Evolutionary conservation across 2,797 vertebrate genomes (phyloP).

Genomic region (Schizopygopsis pylzovi): DNA sequence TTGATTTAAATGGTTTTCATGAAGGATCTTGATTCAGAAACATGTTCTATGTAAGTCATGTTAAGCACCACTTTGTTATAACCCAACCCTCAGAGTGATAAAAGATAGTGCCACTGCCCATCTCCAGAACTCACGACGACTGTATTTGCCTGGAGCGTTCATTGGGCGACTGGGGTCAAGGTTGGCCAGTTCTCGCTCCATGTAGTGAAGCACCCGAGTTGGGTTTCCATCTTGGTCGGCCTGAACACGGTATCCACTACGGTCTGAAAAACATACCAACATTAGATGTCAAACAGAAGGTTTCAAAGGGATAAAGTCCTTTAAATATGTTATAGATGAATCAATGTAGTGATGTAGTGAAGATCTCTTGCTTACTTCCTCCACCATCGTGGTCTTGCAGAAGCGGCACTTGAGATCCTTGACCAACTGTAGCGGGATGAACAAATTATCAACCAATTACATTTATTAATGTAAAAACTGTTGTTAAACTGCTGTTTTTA

Average conservation of each 20-base stretch:
- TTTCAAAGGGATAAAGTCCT: neutral
- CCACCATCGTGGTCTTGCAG: slow-evolving; percentile 79
- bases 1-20: neutral
- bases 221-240: slow-evolving; percentile 89
- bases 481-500: neutral
- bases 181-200: slow-evolving; percentile 91
- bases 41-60: neutral
- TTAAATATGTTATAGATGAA: neutral
- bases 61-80: neutral
- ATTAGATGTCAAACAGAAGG: neutral
- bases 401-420: slow-evolving; percentile 87
- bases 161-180: slow-evolving; percentile 84
- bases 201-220: slow-evolving; percentile 90
- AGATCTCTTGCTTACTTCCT: slow-evolving; percentile 75
- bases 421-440: slow-evolving; percentile 77
- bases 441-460: neutral
- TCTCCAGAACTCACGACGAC: slow-evolving; percentile 78
- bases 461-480: neutral
- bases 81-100: slow-evolving; percentile 1
- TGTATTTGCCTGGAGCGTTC: slow-evolving; percentile 73
- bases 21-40: neutral
- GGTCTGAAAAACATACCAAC: slow-evolving; percentile 67
- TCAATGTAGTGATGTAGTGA: neutral
- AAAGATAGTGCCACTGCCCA: slow-evolving; percentile 24
- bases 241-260: slow-evolving; percentile 91